These are phyloP conservation scores for Heliconius ismenius DNA, from an alignment of 2,888 invertebrate species.

Conservation along the genomic window DNA sequence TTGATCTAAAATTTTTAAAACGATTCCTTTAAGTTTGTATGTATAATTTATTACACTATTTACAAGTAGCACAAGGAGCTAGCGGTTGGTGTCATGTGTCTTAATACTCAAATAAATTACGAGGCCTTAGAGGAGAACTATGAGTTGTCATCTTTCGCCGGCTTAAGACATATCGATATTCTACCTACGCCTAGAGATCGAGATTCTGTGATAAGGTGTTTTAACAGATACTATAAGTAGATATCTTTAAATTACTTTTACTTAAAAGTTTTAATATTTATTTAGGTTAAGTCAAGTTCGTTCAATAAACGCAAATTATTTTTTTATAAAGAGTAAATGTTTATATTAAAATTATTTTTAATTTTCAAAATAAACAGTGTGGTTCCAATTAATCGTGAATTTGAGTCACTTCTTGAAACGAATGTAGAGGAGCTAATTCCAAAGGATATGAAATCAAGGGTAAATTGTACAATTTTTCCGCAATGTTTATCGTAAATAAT, in stretches of 20 bases:
- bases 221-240: background rate
- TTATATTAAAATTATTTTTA: background rate
- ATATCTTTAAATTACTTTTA: too few species aligned
- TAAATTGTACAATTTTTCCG: conserved; percentile 37
- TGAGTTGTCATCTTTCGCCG: conserved; percentile 82
- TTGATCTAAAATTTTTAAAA: background rate
- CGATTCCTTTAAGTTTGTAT: background rate
- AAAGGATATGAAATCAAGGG: conserved; percentile 48
- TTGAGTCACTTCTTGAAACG: conserved; percentile 31
- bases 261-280: too few species aligned
- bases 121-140: conserved; percentile 82
- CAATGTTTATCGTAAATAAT: background rate
- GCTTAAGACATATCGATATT: conserved; percentile 62
- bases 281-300: too few species aligned
- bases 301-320: too few species aligned
- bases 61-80: conserved; percentile 66
- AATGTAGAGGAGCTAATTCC: conserved; percentile 20
- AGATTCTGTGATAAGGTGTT: conserved; percentile 46
- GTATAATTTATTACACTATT: background rate
- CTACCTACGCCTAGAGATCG: conserved; percentile 38
- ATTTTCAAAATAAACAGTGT: background rate
- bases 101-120: conserved; percentile 83
- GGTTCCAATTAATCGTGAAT: conserved; percentile 1
- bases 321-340: background rate
- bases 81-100: conserved; percentile 83